Evolutionary conservation across 2,888 invertebrate genomes (phyloP), one percentile per base, ranked within the genome.

Genomic region (Tethea ocularis): DNA sequence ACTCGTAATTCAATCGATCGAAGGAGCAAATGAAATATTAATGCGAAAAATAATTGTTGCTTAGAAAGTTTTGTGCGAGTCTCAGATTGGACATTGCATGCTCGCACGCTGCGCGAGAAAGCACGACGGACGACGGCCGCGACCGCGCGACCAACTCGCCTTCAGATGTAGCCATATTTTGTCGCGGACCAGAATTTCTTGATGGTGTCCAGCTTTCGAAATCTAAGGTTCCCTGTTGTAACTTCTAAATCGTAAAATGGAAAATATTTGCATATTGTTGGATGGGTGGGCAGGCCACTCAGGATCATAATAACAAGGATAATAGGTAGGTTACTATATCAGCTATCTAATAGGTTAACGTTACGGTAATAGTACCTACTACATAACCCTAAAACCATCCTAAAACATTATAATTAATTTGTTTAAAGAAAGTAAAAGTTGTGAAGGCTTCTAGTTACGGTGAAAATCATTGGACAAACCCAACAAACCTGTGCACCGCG

Each of bases 11-110:
- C 74, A 77, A 82, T 81, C 73, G 71, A 83, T 82, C 78, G 81
- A 80, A 83, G 82, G 80, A 85, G 80, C 78, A 84, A 88, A 91
- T 91, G 83, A 88, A 93, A 91, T 91, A 92, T 91, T 91, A 88
- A 92, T 92, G 91, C 83, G 86, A 88, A 89, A 87, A 86, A 86
- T 90, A 91, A 91, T 92, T 89, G 87, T 89, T 91, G 89, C 89
- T 89, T 93, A 92, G 93, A 93, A 93, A 93, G 93, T 93, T 90
- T 84, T 80, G 85, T 83, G 80, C 83, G 81, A 84, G 80, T 83
- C 76, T 81, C 86, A 89, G 88, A 89, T 88, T 86, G 84, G 85
- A 87, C 88, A 88, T 91, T 84, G 91, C 92, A 91, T 91, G 91
- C 88, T 83, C 87, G 89, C 89, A 89, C 88, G 89, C 85, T 85